These are phyloP conservation scores for Oscheius sp. DNA, from an alignment of 2,888 invertebrate genomes.

Conservation along the genomic window DNA sequence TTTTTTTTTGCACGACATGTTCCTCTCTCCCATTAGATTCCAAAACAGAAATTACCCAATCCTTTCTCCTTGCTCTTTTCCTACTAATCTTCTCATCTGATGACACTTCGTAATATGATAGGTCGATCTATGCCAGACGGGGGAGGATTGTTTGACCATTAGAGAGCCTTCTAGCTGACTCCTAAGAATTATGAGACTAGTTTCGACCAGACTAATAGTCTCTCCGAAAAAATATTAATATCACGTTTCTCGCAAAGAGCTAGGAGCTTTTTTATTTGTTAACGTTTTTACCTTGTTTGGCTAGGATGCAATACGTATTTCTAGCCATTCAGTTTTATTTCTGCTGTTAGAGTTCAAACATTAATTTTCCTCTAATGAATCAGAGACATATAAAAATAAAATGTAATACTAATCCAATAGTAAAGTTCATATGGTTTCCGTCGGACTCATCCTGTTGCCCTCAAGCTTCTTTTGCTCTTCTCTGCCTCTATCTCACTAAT, in stretches of 20 bases:
- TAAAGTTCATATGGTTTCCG: too few relatives aligned
- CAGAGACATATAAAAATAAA: too few relatives aligned
- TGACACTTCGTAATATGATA: conserved; percentile 12
- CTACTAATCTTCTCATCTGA: not conserved
- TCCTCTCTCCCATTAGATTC: conserved; percentile 12
- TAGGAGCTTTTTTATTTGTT: not conserved
- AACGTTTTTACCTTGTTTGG: too few relatives aligned
- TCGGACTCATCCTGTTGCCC: not conserved
- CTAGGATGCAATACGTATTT: too few relatives aligned
- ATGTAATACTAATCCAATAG: too few relatives aligned
- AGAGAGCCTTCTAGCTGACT: conserved; percentile 8
- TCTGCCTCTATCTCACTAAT: not conserved
- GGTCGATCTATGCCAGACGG: conserved; percentile 25
- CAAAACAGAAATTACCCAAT: not conserved
- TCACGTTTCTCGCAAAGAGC: not conserved
- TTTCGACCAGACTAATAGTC: too few relatives aligned
- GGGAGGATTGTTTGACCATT: conserved; percentile 29
- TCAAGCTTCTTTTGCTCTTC: not conserved
- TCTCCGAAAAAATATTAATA: too few relatives aligned
- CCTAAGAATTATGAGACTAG: too few relatives aligned
- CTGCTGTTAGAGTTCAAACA: too few relatives aligned
- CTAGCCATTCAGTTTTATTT: too few relatives aligned
- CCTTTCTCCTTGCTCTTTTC: not conserved
- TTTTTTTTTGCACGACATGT: not conserved
- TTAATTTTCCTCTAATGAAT: too few relatives aligned